phyloP scores from a whole-genome alignment of 2,113 vertebrate species.

The Nyctibius bracteatus region DNA sequence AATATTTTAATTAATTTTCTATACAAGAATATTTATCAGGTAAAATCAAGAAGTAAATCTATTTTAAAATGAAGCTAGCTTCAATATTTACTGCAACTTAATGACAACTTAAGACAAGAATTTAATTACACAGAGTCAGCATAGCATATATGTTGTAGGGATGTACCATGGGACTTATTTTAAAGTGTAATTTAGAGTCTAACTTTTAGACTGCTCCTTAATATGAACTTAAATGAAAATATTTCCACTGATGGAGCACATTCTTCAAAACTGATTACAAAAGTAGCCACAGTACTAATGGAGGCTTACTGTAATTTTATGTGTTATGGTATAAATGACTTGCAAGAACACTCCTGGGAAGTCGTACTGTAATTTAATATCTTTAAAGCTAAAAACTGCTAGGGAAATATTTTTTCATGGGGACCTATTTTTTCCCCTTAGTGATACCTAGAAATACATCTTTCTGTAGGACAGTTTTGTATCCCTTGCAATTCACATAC shows the following conservation, averaged over 20 bases:
- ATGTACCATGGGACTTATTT: background rate
- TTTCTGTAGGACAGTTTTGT: background rate
- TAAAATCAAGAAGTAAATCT: conserved; percentile 12
- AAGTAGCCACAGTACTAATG: conserved; percentile 8
- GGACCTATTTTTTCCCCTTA: background rate
- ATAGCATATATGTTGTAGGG: background rate
- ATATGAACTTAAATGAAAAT: conserved; percentile 46
- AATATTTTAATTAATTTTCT: conserved; percentile 13
- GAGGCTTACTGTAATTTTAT: background rate
- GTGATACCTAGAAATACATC: background rate
- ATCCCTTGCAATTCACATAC: background rate
- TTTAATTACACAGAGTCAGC: background rate
- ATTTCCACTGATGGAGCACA: conserved; percentile 10
- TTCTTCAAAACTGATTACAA: conserved; percentile 35
- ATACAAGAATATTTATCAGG: background rate
- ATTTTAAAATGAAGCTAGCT: background rate
- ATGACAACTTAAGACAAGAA: conserved; percentile 30
- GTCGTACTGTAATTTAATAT: background rate
- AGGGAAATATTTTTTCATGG: background rate
- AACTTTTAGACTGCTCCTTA: background rate
- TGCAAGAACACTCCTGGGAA: background rate
- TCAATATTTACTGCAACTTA: conserved; percentile 33
- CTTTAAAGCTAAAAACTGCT: background rate
- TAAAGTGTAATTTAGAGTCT: background rate
- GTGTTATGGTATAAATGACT: background rate